Evolutionary conservation across 2,797 vertebrate species (phyloP).

Genomic region (Phrynocephalus guinanensis): DNA sequence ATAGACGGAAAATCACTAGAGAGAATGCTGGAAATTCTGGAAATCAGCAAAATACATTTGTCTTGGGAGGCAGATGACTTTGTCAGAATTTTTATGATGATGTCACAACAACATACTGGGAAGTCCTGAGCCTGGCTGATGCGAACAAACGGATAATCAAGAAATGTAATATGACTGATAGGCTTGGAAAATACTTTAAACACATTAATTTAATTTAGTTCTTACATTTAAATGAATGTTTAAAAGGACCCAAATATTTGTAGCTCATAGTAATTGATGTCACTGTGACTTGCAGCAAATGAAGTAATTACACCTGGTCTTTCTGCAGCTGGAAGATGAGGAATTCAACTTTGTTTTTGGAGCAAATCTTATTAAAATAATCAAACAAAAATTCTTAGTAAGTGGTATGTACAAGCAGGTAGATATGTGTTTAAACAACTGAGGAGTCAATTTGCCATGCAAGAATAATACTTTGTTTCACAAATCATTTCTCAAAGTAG

Average conservation of each 20-base stretch:
- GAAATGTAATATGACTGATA: background rate
- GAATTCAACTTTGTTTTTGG: background rate
- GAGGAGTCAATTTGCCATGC: background rate
- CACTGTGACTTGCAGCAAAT: background rate
- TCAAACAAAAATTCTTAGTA: background rate
- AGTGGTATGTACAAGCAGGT: background rate
- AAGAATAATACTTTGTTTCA: background rate
- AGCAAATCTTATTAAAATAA: background rate
- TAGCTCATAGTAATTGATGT: background rate
- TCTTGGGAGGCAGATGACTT: background rate
- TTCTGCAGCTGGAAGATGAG: background rate
- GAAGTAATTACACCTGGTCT: background rate
- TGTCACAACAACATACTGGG: background rate
- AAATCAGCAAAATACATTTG: background rate
- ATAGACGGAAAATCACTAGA: background rate
- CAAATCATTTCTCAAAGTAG: background rate
- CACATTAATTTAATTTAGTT: constrained; percentile 19
- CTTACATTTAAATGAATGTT: constrained; percentile 4
- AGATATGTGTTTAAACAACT: too few relatives aligned
- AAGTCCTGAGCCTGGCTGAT: background rate
- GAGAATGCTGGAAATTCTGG: background rate
- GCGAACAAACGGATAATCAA: background rate
- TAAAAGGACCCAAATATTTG: background rate
- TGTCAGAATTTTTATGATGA: background rate
- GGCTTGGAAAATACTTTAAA: background rate